These are phyloP conservation scores for Sorex fumeus DNA, from an alignment of 2,113 vertebrate species.

Conservation along the genomic window DNA sequence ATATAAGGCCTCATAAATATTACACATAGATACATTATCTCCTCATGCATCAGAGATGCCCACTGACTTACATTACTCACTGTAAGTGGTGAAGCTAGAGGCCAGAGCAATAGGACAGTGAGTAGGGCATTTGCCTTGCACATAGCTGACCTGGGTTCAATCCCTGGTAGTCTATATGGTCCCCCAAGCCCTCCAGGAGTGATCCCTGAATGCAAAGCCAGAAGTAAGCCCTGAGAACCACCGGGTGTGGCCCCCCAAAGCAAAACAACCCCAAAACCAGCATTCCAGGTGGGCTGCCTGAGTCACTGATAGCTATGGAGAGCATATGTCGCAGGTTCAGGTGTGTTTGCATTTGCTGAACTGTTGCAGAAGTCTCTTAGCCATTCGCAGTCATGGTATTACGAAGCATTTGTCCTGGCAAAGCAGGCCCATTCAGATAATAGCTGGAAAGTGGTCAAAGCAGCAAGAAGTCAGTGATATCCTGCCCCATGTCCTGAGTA, in stretches of 20 bases:
- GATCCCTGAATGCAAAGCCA: no score
- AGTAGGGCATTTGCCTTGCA: no score
- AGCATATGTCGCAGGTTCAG: background rate
- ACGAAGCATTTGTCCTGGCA: background rate
- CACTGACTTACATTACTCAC: background rate
- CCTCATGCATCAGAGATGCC: background rate
- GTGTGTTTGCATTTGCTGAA: background rate
- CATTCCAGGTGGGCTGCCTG: background rate
- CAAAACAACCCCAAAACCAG: background rate
- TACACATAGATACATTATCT: background rate
- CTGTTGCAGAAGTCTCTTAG: slow-evolving; percentile 33
- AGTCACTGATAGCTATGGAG: background rate
- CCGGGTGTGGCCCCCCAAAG: no score
- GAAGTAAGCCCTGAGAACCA: no score
- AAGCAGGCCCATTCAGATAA: background rate
- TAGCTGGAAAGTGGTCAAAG: background rate
- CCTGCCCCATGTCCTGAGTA: background rate
- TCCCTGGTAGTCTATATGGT: no score
- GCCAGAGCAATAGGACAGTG: no score
- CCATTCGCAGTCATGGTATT: background rate
- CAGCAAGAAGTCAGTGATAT: background rate
- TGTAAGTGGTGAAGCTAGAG: no score
- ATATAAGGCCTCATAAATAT: no score
- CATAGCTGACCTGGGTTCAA: no score
- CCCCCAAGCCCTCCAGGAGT: no score